Conservation (phyloP, 2,113 vertebrate species). For the Rhinoderma darwinii region DNA sequence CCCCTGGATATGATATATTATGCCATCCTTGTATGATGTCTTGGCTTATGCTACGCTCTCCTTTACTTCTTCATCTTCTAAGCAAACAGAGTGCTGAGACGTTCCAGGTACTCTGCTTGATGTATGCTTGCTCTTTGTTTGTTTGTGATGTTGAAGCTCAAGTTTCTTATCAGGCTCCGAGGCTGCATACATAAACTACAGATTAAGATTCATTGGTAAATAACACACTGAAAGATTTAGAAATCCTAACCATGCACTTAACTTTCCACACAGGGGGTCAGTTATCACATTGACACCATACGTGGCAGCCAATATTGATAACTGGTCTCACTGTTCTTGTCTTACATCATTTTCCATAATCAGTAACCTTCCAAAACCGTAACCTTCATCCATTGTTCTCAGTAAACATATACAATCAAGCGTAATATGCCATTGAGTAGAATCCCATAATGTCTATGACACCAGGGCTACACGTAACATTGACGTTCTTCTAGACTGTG, state of each 20-base stretch:
- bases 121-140: slow-evolving; percentile 27
- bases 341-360: not conserved
- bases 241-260: slow-evolving; percentile 15
- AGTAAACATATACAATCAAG: not conserved
- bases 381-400: not conserved
- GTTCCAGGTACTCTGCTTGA: not conserved
- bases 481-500: too few relatives aligned
- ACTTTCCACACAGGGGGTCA: not conserved
- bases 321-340: slow-evolving; percentile 19
- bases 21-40: not conserved
- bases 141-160: slow-evolving; percentile 33
- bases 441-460: not conserved
- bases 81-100: not conserved
- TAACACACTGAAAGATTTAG: slow-evolving; percentile 17
- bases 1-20: slow-evolving; percentile 1
- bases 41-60: not conserved
- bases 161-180: slow-evolving; percentile 38
- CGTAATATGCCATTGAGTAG: not conserved
- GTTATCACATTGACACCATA: not conserved
- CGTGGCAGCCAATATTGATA: not conserved
- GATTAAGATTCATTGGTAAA: slow-evolving; percentile 27
- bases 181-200: slow-evolving; percentile 8
- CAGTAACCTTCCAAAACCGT: not conserved
- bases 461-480: not conserved
- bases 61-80: slow-evolving; percentile 18